Conservation (phyloP, 2,888 invertebrate species). For the Gonocerus acuteangulatus region DNA sequence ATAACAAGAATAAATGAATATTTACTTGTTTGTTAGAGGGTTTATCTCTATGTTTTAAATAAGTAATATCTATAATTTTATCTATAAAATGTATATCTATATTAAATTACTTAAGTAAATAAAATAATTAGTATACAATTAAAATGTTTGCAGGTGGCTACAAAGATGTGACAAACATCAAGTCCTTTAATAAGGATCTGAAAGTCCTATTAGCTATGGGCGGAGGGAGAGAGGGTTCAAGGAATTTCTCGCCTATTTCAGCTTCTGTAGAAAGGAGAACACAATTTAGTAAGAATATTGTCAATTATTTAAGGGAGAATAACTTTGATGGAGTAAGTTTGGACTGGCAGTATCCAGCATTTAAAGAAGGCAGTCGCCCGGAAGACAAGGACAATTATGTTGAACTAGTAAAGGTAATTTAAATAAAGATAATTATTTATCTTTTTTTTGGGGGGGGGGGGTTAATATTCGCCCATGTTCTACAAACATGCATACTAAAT, state of each 20-base stretch:
- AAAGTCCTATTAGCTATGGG: conserved; percentile 76
- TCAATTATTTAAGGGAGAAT: conserved; percentile 64
- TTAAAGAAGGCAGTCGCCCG: conserved; percentile 74
- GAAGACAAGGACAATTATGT: conserved; percentile 76
- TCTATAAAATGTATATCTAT: too few relatives aligned
- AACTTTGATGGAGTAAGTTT: conserved; percentile 78
- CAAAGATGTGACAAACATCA: conserved; percentile 66
- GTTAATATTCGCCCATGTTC: too few relatives aligned
- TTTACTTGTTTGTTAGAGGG: too few relatives aligned
- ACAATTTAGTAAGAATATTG: conserved; percentile 18
- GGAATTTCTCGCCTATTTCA: conserved; percentile 27
- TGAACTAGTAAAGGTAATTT: conserved; percentile 61
- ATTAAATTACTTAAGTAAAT: too few relatives aligned
- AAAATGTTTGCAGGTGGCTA: conserved; percentile 52
- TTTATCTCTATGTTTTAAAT: too few relatives aligned
- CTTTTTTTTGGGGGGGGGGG: too few relatives aligned
- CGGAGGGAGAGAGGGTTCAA: conserved; percentile 59
- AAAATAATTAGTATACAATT: too few relatives aligned
- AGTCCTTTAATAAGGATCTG: conserved; percentile 59
- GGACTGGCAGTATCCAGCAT: conserved; percentile 88
- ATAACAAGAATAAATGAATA: too few relatives aligned
- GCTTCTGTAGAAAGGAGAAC: conserved; percentile 5
- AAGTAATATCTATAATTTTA: too few relatives aligned
- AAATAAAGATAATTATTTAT: too few relatives aligned
- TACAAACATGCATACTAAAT: too few relatives aligned